phyloP scores from a whole-genome alignment of 2,888 invertebrate genomes.

The Coleophora deauratella region DNA sequence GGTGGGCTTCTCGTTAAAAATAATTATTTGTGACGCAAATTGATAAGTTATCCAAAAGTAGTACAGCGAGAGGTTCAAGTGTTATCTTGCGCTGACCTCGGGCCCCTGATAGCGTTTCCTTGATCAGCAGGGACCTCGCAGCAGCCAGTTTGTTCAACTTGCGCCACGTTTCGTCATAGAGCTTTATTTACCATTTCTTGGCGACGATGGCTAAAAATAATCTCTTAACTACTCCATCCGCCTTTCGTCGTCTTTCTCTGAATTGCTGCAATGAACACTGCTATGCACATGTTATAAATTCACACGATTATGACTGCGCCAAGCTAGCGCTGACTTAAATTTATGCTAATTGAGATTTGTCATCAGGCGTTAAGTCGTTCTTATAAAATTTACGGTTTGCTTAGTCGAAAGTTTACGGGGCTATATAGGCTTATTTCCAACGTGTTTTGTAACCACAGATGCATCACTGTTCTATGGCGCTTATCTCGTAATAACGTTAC shows the following conservation, averaged over 20 bases:
- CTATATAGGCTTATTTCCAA: not conserved
- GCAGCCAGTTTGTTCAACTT: constrained; percentile 64
- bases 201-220: constrained; percentile 38
- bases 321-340: constrained; percentile 3
- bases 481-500: too few relatives aligned
- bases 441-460: too few relatives aligned
- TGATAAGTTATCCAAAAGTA: constrained; percentile 62
- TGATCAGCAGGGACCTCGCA: constrained; percentile 28
- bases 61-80: constrained; percentile 48
- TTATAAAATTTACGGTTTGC: not conserved
- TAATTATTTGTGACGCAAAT: constrained; percentile 57
- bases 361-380: not conserved
- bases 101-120: constrained; percentile 38
- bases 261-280: constrained; percentile 26
- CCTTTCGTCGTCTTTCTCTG: constrained; percentile 31
- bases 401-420: not conserved
- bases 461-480: too few relatives aligned
- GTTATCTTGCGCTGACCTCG: constrained; percentile 49
- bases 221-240: constrained; percentile 37
- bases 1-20: constrained; percentile 26
- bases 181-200: constrained; percentile 49
- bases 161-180: constrained; percentile 37
- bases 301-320: constrained; percentile 20
- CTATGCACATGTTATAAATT: constrained; percentile 28
- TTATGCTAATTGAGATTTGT: constrained; percentile 1